These are phyloP conservation scores for Indicator indicator DNA, from an alignment of 2,113 vertebrate species.

Conservation along the genomic window DNA sequence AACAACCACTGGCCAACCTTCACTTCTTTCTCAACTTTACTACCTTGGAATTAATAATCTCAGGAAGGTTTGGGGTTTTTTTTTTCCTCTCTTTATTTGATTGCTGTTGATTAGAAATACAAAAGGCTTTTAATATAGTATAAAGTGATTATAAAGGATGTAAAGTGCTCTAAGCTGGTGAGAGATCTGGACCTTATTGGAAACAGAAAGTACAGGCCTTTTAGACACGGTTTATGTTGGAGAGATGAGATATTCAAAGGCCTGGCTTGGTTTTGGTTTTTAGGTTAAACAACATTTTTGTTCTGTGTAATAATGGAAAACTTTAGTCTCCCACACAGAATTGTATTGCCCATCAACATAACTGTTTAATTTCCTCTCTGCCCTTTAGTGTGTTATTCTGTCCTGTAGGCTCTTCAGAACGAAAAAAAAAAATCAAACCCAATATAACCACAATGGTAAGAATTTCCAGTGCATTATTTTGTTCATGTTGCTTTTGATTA, in stretches of 20 bases:
- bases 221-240: not conserved
- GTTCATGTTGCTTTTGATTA: not conserved
- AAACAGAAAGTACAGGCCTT: not conserved
- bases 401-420: slow-evolving; percentile 6
- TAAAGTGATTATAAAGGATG: not conserved
- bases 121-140: not conserved
- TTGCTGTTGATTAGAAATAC: not conserved
- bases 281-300: slow-evolving; percentile 17
- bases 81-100: not conserved
- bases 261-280: not conserved
- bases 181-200: not conserved
- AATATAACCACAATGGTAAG: not conserved
- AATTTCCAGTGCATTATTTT: slow-evolving; percentile 36
- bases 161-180: not conserved
- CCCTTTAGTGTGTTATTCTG: not conserved
- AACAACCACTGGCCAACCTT: not conserved
- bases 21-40: not conserved
- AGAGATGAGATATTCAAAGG: not conserved
- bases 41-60: not conserved
- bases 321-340: slow-evolving; percentile 7
- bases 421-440: not conserved
- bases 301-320: not conserved
- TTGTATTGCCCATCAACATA: slow-evolving; percentile 25
- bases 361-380: slow-evolving; percentile 59
- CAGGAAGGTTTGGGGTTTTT: no score